Evolutionary conservation across 2,888 invertebrate species (phyloP), one percentile per base, ranked within the genome.

Genomic region (Lasius fuliginosus): DNA sequence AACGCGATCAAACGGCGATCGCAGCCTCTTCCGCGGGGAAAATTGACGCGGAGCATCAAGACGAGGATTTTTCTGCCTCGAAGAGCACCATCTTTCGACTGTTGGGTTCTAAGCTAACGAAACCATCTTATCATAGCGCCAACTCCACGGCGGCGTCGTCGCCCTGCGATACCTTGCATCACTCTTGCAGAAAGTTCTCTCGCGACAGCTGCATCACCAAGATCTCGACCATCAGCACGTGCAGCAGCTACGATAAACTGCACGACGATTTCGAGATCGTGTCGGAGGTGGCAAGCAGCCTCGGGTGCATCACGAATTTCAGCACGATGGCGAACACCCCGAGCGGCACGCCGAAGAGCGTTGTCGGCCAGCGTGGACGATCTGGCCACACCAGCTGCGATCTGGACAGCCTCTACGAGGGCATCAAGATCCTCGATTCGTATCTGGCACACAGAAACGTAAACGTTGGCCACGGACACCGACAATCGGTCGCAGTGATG

Each of bases 361-460:
- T 30, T 18, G 60, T 62, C 53, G 11, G 27, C 2, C 18, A 46
- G 53, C 46, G n/a, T 36, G 8, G 33, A 53, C 65, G 62, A 49
- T 1, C 42, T 4, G 30, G 53, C 11, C 90, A 91, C 60, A 87
- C 90, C 3, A 92, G 90, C 71, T 92, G 91, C 82, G 93, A 95
- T 58, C 64, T 93, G 3, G 91, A 93, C 5, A 92, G 91, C 67
- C 90, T 94, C 0, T 93, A 91, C 85, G 93, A 94, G 60, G 92
- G 93, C 30, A 93, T 94, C 56, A 92, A 89, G 58, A 88, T 91
- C 8, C 85, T 94, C 3, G 94, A 94, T 62, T 89, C 89, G 0
- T 94, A 93, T 65, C 75, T 95, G 6, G 92, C 92, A 1, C 62
- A 83, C 0, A 74, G 79, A 30, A 86, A 83, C 2, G 4, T 82